Conservation (phyloP, 2,797 vertebrate species). For the Pseudotriccus pelzelni region DNA sequence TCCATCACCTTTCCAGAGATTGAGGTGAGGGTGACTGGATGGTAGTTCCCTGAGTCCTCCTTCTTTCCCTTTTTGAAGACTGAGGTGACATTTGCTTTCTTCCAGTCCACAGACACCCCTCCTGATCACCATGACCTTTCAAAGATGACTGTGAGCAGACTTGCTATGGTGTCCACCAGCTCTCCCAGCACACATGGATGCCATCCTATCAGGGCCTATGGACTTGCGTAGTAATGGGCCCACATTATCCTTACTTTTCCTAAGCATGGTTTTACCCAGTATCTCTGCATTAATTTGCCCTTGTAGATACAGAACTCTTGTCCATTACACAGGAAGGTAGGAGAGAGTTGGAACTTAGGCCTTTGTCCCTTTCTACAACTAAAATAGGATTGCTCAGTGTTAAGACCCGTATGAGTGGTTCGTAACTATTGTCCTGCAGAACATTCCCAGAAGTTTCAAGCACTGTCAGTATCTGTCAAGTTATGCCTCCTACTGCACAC, state of each 20-base stretch:
- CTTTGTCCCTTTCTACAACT: neutral
- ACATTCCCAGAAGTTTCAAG: neutral
- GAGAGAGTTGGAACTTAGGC: neutral
- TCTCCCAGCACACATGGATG: neutral
- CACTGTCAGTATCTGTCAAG: neutral
- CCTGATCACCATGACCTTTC: neutral
- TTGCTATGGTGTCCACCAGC: accelerated
- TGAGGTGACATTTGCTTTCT: neutral
- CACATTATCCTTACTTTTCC: neutral
- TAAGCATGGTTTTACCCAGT: neutral
- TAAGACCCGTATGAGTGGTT: neutral
- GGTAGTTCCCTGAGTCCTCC: neutral
- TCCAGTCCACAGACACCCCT: neutral
- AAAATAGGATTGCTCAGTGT: neutral
- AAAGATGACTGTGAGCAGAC: neutral
- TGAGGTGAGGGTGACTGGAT: neutral
- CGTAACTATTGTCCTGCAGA: neutral
- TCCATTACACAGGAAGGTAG: neutral
- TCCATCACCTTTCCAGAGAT: neutral
- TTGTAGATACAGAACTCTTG: neutral
- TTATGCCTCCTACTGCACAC: neutral
- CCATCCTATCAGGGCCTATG: no score
- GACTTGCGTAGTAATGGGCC: neutral
- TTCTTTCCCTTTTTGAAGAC: neutral
- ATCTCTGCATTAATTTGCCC: neutral